Evolutionary conservation across 2,113 vertebrate species (phyloP).

Genomic region (Callionymus lyra): DNA sequence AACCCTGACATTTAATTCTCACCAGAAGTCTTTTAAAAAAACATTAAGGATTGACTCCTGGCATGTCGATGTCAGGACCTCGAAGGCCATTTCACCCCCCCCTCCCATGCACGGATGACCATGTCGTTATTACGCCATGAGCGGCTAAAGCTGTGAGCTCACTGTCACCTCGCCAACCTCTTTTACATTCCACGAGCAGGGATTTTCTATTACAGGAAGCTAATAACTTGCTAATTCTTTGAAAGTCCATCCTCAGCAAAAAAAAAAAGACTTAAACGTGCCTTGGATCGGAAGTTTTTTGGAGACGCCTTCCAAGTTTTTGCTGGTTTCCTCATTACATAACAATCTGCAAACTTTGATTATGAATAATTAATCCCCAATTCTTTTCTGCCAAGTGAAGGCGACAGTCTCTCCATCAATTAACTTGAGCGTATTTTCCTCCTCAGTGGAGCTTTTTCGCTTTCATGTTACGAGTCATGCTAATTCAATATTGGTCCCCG

Average conservation of each 20-base stretch:
- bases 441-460: slow-evolving; percentile 6
- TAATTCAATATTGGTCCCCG: slow-evolving; percentile 2
- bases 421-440: slow-evolving; percentile 16
- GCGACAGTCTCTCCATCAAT: slow-evolving; percentile 37
- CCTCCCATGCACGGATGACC: slow-evolving; percentile 30
- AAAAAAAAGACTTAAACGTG: slow-evolving; percentile 13
- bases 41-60: slow-evolving; percentile 25
- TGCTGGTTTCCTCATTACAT: no score
- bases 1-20: slow-evolving; percentile 21
- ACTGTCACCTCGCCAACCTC: slow-evolving; percentile 41
- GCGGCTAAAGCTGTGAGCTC: slow-evolving; percentile 27
- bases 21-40: slow-evolving; percentile 22
- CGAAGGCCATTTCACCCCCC: slow-evolving; percentile 16
- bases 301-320: no score
- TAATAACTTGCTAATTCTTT: slow-evolving; percentile 58
- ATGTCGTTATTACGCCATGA: slow-evolving; percentile 43
- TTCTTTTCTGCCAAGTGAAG: slow-evolving; percentile 37
- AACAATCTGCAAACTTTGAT: slow-evolving; percentile 48
- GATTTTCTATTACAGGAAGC: slow-evolving; percentile 51
- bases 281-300: no score
- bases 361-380: slow-evolving; percentile 50
- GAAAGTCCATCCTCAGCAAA: slow-evolving; percentile 54
- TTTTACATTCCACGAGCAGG: slow-evolving; percentile 49
- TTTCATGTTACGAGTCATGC: slow-evolving; percentile 9
- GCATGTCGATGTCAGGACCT: slow-evolving; percentile 15